Percentiles rank a stretch among this genome's conserved stretches.
These are phyloP conservation scores for Drosophila paulistorum DNA, from an alignment of 1,140 invertebrate genomes.

Conservation along the genomic window DNA sequence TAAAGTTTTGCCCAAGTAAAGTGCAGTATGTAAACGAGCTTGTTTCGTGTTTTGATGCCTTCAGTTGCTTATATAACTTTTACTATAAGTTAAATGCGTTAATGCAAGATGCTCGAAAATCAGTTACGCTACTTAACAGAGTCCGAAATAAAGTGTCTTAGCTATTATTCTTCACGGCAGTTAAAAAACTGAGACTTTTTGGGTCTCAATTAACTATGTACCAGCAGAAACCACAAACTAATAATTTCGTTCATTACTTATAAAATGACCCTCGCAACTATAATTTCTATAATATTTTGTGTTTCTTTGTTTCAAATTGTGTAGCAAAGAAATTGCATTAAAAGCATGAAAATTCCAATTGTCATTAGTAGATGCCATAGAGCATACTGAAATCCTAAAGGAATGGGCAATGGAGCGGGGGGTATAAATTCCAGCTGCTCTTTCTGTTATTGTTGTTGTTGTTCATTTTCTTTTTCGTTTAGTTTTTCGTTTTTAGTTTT, in stretches of 20 bases:
- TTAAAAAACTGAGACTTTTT: too few species aligned
- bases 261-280: neutral
- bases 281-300: slow-evolving; percentile 1
- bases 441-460: neutral
- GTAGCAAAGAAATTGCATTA: slow-evolving; percentile 30
- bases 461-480: neutral
- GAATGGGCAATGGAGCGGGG: slow-evolving; percentile 9
- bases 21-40: too few species aligned
- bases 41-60: too few species aligned
- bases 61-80: too few species aligned
- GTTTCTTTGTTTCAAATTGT: neutral
- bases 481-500: slow-evolving; percentile 24
- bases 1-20: too few species aligned
- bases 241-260: neutral
- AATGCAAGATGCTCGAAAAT: too few species aligned
- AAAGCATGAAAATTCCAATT: slow-evolving; percentile 60
- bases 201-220: too few species aligned
- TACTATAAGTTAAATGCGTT: too few species aligned
- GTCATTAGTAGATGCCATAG: slow-evolving; percentile 50
- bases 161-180: too few species aligned
- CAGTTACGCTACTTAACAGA: too few species aligned
- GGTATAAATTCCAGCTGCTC: slow-evolving; percentile 74
- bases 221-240: neutral
- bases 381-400: neutral
- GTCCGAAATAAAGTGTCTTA: too few species aligned